Evolutionary conservation across 2,113 vertebrate genomes (phyloP), one percentile per base, ranked within the genome.

Genomic region (Melanotaenia duboulayi): DNA sequence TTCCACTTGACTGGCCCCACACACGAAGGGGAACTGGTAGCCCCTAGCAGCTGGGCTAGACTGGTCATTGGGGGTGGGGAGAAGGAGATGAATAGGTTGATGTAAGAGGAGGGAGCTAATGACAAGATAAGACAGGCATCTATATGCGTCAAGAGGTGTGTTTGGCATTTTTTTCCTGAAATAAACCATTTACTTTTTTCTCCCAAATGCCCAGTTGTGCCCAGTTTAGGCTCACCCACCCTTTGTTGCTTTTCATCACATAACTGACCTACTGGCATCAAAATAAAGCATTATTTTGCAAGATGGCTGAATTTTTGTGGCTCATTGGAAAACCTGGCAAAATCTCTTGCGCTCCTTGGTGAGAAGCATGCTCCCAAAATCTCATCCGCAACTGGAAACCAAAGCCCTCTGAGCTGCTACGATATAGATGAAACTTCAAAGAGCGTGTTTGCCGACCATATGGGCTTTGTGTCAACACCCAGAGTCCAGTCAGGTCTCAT

Each of bases 1-100:
- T 93, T 93, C 92, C 92, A 93, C 91, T 93, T 91, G 89, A 93
- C 92, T 93, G 91, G 91, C 78, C 89, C 84, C 88, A 90, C 88
- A 90, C 89, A 92, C 73, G 74, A 90, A 91, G 90, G 88, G 90
- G 87, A 76, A 89, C 81, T 75, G 84, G 90, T 88, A 86, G 83
- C 72, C 86, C 81, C 85, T 74, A 88, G 87, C 88, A 90, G 89
- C 92, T 92, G 90, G 75, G 84, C 82, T 49, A 62, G 80, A 74
- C 89, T 78, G 78, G 87, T 85, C 86, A 85, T 81, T 82, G 84
- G 87, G 88, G 88, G 83, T 65, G 81, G 76, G 82, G 76, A 64
- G 66, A 75, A 74, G 78, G 81, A 87, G 90, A 82, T 87, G 86
- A 89, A 91, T 85, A 83, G 67, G 39, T 62, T 82, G 39, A 78